Evolutionary conservation across 2,113 vertebrate species (phyloP).

Genomic region (Machaerirhynchus nigripectus): DNA sequence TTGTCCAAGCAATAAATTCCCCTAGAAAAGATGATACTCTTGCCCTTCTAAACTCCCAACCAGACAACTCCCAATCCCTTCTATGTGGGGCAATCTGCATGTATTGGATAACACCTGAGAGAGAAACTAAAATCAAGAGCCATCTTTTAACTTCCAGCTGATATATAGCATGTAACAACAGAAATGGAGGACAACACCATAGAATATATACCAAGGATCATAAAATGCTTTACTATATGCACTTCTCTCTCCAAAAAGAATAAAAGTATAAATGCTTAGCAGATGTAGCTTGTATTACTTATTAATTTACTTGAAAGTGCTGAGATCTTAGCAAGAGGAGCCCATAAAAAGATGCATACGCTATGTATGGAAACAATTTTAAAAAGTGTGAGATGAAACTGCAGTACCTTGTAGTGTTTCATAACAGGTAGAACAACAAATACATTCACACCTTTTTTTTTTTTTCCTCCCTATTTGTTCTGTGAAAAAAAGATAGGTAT

Average conservation of each 20-base stretch:
- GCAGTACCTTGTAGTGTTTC: not conserved
- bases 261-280: not conserved
- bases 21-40: not conserved
- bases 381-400: not conserved
- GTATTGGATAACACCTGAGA: not conserved
- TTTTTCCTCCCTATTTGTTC: not conserved
- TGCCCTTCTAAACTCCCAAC: not conserved
- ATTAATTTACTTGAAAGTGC: not conserved
- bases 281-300: not conserved
- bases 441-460: not conserved
- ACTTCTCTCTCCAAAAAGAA: not conserved
- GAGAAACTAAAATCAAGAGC: not conserved
- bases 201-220: not conserved
- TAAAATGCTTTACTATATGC: not conserved
- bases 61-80: not conserved
- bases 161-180: not conserved
- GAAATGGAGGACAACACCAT: fast-evolving
- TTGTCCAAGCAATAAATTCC: not conserved
- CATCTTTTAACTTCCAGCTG: not conserved
- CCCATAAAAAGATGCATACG: not conserved
- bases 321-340: not conserved
- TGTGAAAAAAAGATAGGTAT: fast-evolving
- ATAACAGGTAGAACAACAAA: not conserved
- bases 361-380: not conserved
- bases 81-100: not conserved